These are phyloP conservation scores for Onychostruthus taczanowskii DNA, from an alignment of 2,113 vertebrate species.

Conservation along the genomic window DNA sequence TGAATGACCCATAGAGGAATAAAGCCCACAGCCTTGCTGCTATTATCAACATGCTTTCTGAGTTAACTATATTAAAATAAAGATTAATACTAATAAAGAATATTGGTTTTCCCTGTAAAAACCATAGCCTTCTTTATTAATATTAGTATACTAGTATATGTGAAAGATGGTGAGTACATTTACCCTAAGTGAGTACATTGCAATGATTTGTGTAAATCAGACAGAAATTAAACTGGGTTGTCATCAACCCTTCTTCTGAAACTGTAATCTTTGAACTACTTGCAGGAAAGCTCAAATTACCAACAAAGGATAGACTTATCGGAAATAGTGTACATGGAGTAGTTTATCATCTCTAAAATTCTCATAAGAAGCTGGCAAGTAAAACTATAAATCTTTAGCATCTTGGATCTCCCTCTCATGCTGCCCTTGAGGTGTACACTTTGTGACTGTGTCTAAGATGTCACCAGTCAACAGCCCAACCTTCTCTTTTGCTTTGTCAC, in stretches of 20 bases:
- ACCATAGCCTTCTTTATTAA: not conserved
- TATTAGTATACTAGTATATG: not conserved
- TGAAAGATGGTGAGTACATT: not conserved
- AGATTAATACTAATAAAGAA: not conserved
- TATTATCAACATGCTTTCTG: not conserved
- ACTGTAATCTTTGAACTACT: not conserved
- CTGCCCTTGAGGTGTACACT: not conserved
- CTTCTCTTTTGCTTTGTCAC: not conserved
- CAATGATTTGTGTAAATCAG: not conserved
- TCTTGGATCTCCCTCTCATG: not conserved
- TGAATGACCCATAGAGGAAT: not conserved
- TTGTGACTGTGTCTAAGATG: not conserved
- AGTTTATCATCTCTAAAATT: not conserved
- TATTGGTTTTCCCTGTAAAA: not conserved
- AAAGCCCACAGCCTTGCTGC: not conserved
- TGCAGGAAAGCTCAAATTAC: not conserved
- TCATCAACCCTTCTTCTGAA: not conserved
- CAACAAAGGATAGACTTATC: not conserved
- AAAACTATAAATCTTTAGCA: not conserved
- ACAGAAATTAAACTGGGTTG: not conserved
- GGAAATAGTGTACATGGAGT: rapidly evolving
- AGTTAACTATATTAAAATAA: not conserved
- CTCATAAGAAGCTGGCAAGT: not conserved
- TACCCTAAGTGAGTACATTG: not conserved
- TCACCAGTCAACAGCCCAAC: not conserved